Conservation (phyloP, 2,797 vertebrate genomes). For the Sebastes oblongus region DNA sequence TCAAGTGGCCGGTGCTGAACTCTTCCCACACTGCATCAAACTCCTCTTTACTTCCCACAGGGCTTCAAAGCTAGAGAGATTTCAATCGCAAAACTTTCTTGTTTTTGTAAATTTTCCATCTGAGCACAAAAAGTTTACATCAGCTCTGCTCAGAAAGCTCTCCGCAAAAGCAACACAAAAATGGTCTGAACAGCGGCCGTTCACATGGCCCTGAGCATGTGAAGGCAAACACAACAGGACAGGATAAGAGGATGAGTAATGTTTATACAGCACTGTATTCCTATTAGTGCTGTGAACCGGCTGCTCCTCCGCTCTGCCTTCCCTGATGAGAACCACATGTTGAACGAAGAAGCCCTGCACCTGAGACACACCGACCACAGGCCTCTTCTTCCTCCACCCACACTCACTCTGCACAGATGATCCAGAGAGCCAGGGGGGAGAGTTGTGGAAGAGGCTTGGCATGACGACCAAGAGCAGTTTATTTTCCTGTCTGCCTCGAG, state of each 20-base stretch:
- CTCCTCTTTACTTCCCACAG: slow-evolving; percentile 63
- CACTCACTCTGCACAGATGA: slow-evolving; percentile 9
- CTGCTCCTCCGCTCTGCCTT: slow-evolving; percentile 41
- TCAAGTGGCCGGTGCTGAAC: slow-evolving; percentile 62
- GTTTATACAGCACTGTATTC: slow-evolving; percentile 62
- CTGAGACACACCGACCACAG: slow-evolving; percentile 45
- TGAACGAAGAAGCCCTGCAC: slow-evolving; percentile 41
- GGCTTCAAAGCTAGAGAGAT: slow-evolving; percentile 48
- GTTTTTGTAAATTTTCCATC: background rate
- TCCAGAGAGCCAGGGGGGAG: slow-evolving; percentile 24
- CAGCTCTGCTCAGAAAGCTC: background rate
- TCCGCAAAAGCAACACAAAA: background rate
- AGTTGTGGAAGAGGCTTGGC: slow-evolving; percentile 16
- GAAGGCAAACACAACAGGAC: slow-evolving; percentile 59
- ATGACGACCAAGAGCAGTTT: slow-evolving; percentile 48
- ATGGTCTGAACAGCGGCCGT: slow-evolving; percentile 21
- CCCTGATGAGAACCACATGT: slow-evolving; percentile 77
- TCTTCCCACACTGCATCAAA: slow-evolving; percentile 66
- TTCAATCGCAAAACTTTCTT: background rate
- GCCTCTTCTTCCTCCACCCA: slow-evolving; percentile 24
- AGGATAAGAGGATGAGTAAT: slow-evolving; percentile 67
- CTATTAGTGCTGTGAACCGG: slow-evolving; percentile 55
- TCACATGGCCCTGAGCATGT: slow-evolving; percentile 42
- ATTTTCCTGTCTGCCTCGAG: slow-evolving; percentile 60
- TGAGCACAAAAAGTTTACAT: background rate